These are phyloP conservation scores for Hydra vulgaris DNA, from an alignment of 30 jellyfish, hydroid and myxozoan species.

Conservation along the genomic window DNA sequence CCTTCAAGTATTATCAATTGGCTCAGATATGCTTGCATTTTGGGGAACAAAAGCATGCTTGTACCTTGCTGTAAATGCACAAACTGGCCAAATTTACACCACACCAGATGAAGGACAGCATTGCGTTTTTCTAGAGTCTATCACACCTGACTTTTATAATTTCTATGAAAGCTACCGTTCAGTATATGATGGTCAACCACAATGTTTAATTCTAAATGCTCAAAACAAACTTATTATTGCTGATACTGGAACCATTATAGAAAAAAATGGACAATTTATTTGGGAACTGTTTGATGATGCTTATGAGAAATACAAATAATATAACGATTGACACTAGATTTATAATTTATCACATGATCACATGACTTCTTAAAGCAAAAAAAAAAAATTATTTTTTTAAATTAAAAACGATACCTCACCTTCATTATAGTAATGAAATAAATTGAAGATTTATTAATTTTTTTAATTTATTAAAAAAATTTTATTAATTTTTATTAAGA, in stretches of 20 bases:
- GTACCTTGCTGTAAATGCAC: conserved; percentile 66
- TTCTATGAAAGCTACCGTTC: conserved; percentile 82
- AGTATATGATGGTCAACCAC: conserved; percentile 71
- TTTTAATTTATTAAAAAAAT: too few species aligned
- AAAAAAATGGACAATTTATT: conserved; percentile 70
- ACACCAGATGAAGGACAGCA: conserved; percentile 89
- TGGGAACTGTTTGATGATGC: conserved; percentile 52
- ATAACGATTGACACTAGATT: neutral
- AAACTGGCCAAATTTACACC: conserved; percentile 58
- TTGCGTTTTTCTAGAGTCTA: conserved; percentile 81
- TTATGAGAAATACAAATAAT: neutral
- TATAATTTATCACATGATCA: neutral
- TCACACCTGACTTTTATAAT: conserved; percentile 68
- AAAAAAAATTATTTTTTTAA: neutral
- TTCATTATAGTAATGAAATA: neutral
- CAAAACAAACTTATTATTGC: conserved; percentile 45
- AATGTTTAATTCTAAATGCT: conserved; percentile 51
- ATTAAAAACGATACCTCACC: neutral
- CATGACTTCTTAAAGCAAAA: neutral
- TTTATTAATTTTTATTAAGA: too few species aligned
- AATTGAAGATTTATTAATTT: neutral
- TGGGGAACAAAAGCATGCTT: conserved; percentile 96
- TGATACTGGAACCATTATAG: conserved; percentile 43
- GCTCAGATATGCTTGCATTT: conserved; percentile 95
- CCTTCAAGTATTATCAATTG: conserved; percentile 84